Conservation (phyloP, 1,140 invertebrate genomes). For the Drosophila biarmipes region DNA sequence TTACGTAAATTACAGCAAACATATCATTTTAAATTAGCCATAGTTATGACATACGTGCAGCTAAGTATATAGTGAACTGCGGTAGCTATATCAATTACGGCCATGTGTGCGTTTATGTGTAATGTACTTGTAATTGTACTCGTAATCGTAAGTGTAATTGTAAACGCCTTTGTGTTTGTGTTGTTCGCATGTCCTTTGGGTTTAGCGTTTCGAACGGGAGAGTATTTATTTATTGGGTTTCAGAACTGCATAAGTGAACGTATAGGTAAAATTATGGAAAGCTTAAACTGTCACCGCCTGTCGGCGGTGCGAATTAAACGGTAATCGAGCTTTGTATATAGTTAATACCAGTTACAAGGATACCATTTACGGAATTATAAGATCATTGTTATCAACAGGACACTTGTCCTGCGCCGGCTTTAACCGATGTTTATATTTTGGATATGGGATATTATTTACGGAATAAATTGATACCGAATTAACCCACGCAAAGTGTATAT, state of each 20-base stretch:
- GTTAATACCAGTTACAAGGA: conserved; percentile 46
- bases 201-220: conserved; percentile 26
- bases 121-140: conserved; percentile 13
- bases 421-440: conserved; percentile 60
- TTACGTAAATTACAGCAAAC: conserved; percentile 69
- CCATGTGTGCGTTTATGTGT: conserved; percentile 19
- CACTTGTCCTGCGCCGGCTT: conserved; percentile 8
- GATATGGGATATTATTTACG: conserved; percentile 59
- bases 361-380: conserved; percentile 55
- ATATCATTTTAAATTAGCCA: conserved; percentile 77
- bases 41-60: conserved; percentile 45
- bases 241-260: conserved; percentile 77
- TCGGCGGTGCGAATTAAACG: conserved; percentile 45
- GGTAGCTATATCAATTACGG: conserved; percentile 58
- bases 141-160: conserved; percentile 14
- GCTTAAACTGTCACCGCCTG: conserved; percentile 35
- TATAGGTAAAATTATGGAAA: conserved; percentile 68
- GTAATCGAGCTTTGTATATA: conserved; percentile 82
- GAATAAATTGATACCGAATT: conserved; percentile 27
- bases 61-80: conserved; percentile 44
- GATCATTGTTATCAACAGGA: conserved; percentile 41
- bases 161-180: conserved; percentile 47
- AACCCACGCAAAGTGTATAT: conserved; percentile 60
- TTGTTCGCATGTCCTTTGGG: conserved; percentile 47
- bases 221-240: conserved; percentile 64